Percentiles rank a stretch among this genome's conserved stretches.
Evolutionary conservation across 2,888 invertebrate species (phyloP).

Genomic region (Chrysolina oricalcia): DNA sequence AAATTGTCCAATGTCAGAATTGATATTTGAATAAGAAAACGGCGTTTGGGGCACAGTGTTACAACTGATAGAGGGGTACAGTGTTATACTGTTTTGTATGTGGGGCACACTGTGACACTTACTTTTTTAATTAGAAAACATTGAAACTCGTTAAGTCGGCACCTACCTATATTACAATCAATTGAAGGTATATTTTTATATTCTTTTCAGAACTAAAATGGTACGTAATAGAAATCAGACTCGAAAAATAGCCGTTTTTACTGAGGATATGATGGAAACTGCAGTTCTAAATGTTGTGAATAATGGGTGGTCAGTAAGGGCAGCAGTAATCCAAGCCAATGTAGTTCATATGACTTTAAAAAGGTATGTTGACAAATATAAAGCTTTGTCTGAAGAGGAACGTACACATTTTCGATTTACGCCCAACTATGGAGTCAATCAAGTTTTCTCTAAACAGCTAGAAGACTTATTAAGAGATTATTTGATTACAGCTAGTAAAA

Average conservation of each 20-base stretch:
- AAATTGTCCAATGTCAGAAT: too few relatives aligned
- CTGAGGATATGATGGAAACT: not conserved
- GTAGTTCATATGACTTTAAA: slow-evolving; percentile 26
- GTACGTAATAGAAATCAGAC: too few relatives aligned
- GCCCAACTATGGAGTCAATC: slow-evolving; percentile 28
- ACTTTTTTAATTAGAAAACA: slow-evolving; percentile 17
- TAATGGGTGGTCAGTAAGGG: slow-evolving; percentile 20
- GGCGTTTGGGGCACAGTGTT: not conserved
- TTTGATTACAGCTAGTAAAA: slow-evolving; percentile 29
- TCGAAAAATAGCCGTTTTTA: not conserved
- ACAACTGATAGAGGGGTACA: slow-evolving; percentile 22
- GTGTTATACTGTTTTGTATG: slow-evolving; percentile 23
- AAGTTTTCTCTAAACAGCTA: slow-evolving; percentile 27
- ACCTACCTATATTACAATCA: slow-evolving; percentile 23
- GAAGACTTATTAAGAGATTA: slow-evolving; percentile 29
- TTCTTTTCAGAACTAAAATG: too few relatives aligned
- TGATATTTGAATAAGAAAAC: too few relatives aligned
- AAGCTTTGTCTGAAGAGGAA: slow-evolving; percentile 22
- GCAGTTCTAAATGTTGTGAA: not conserved
- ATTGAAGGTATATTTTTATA: slow-evolving; percentile 13
- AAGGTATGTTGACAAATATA: slow-evolving; percentile 17
- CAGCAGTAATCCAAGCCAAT: slow-evolving; percentile 26
- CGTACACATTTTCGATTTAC: slow-evolving; percentile 25
- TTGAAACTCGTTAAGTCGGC: slow-evolving; percentile 23
- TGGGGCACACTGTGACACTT: slow-evolving; percentile 23